phyloP scores from a whole-genome alignment of 2,797 vertebrate genomes.

The Dromococcyx pavoninus region DNA sequence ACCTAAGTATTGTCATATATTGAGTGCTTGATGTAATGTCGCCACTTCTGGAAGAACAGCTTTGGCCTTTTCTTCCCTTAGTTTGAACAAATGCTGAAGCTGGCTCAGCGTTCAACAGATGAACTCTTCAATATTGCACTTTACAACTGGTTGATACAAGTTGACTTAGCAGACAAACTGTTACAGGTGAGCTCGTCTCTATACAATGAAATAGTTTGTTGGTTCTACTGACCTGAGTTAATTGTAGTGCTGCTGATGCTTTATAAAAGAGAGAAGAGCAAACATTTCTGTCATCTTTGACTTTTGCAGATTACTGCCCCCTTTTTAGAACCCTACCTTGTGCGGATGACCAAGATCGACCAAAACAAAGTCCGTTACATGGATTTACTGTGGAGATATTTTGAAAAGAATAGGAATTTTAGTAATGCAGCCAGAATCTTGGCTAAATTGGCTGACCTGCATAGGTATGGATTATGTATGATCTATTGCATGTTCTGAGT shows the following conservation, averaged over 20 bases:
- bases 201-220: neutral
- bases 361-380: constrained; percentile 96
- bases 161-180: constrained; percentile 92
- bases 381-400: constrained; percentile 97
- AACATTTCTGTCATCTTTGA: neutral
- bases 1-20: rapidly evolving
- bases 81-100: constrained; percentile 95
- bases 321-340: constrained; percentile 93
- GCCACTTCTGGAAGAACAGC: neutral
- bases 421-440: constrained; percentile 92
- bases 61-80: constrained; percentile 60
- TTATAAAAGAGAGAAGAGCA: neutral
- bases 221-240: neutral
- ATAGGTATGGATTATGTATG: constrained; percentile 80
- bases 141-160: constrained; percentile 98
- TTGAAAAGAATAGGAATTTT: constrained; percentile 94
- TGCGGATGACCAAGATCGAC: constrained; percentile 94
- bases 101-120: constrained; percentile 93
- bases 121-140: constrained; percentile 97
- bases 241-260: neutral
- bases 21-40: neutral
- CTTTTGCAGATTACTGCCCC: constrained; percentile 88
- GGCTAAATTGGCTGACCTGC: constrained; percentile 92
- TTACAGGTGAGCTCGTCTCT: constrained; percentile 85
- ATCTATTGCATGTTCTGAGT: neutral